Evolutionary conservation across 1,140 invertebrate genomes (phyloP), one percentile per base, ranked within the genome.

Genomic region (Drosophila nasuta): DNA sequence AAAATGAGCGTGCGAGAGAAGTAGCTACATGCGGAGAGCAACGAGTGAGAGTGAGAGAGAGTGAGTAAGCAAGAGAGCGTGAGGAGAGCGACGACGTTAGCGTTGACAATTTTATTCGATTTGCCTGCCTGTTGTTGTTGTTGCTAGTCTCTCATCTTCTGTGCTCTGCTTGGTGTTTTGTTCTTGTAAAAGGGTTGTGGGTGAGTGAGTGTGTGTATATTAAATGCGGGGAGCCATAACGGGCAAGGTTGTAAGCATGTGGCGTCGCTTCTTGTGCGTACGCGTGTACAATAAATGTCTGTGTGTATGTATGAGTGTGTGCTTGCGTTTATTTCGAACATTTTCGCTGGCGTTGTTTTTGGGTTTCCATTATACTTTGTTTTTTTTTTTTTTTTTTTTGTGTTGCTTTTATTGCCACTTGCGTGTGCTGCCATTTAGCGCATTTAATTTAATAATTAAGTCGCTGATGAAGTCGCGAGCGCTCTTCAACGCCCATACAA

Each of bases 401-500:
- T 38, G 7, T 38, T 79, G 66, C 75, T 81, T 88, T 88, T 89
- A 89, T 89, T 88, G 81, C 81, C 78, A 81, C 75, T 88, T 89
- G 85, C 85, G 85, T 88, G 85, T 85, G 83, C 77, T 88, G 81
- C 81, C 81, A 89, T 89, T 88, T 89, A 88, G 86, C 85, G 83
- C 85, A 81, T 89, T 88, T 88, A 88, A 88, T 88, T 88, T 88
- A 89, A 88, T 88, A 88, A 88, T 88, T 88, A 89, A 88, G 85
- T 81, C 76, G 85, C 79, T 79, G 82, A 82, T 82, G 82, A 76
- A 86, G 82, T 79, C 79, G 76, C 52, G 54, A 76, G 56, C 69
- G 59, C 79, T 82, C 66, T 79, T 65, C 57, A 65, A 69, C 54
- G 28, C 35, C 58, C 28, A 33, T 68, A 75, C 57, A 54, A 17